Evolutionary conservation across 1,140 invertebrate species (phyloP).

Genomic region (Chionoecetes opilio): DNA sequence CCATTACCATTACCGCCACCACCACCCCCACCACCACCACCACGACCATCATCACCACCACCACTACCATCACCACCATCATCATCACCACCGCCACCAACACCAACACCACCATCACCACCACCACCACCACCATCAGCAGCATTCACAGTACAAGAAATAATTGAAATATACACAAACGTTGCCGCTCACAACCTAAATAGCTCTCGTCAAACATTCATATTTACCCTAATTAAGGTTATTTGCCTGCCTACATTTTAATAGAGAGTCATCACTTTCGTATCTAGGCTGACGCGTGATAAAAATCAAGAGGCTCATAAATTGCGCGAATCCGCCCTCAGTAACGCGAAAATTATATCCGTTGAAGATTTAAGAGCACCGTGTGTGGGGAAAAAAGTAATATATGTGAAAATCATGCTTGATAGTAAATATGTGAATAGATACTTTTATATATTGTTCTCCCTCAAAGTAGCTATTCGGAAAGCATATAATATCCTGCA

Average conservation of each 20-base stretch:
- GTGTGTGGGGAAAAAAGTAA: not conserved
- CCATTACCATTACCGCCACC: no score
- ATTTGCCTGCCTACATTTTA: not conserved
- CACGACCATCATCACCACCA: no score
- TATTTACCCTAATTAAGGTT: not conserved
- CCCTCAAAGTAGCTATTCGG: not conserved
- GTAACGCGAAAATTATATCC: constrained; percentile 6
- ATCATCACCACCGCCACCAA: no score
- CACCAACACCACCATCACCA: no score
- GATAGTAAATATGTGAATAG: not conserved
- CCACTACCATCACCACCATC: no score
- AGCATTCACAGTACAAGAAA: no score
- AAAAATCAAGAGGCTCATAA: constrained; percentile 9
- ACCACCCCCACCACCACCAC: no score
- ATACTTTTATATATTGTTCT: not conserved
- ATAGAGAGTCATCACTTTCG: constrained; percentile 27
- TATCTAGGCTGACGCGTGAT: not conserved
- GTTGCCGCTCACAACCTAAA: no score
- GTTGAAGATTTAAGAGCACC: constrained; percentile 9
- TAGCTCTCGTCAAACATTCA: not conserved
- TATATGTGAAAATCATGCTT: not conserved
- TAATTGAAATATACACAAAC: no score
- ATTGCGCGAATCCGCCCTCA: not conserved
- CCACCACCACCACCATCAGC: no score
- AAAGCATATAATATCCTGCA: no score